Evolutionary conservation across 2,113 vertebrate genomes (phyloP).

Genomic region (Antigone vipio): DNA sequence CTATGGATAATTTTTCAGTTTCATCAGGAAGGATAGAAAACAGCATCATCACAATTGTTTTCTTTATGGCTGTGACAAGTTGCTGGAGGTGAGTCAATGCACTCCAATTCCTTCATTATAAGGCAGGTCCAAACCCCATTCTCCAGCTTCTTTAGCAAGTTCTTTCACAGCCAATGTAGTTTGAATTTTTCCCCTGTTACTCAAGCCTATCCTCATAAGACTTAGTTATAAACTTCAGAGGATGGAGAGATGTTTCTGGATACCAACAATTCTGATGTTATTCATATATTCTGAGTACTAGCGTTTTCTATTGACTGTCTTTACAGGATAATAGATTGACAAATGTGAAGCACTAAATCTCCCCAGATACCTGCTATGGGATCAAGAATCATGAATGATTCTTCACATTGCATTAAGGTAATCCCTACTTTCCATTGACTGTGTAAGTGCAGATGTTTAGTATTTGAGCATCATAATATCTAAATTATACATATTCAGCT

Average conservation of each 20-base stretch:
- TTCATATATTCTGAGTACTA: not conserved
- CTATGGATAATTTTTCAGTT: not conserved
- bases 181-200: accelerated
- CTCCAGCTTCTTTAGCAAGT: not conserved
- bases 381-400: not conserved
- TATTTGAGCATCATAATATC: not conserved
- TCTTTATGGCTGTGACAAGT: not conserved
- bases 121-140: not conserved
- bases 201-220: not conserved
- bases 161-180: not conserved
- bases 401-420: not conserved
- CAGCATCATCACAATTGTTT: not conserved
- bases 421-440: not conserved
- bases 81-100: not conserved
- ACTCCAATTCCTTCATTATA: not conserved
- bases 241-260: not conserved
- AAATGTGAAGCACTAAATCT: not conserved
- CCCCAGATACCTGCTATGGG: not conserved
- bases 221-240: not conserved
- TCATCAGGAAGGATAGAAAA: not conserved
- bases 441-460: not conserved
- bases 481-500: no score
- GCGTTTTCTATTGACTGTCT: not conserved
- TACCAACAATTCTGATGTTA: not conserved
- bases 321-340: not conserved